Evolutionary conservation across 2,797 vertebrate genomes (phyloP).

Genomic region (Bradypodion ventrale): DNA sequence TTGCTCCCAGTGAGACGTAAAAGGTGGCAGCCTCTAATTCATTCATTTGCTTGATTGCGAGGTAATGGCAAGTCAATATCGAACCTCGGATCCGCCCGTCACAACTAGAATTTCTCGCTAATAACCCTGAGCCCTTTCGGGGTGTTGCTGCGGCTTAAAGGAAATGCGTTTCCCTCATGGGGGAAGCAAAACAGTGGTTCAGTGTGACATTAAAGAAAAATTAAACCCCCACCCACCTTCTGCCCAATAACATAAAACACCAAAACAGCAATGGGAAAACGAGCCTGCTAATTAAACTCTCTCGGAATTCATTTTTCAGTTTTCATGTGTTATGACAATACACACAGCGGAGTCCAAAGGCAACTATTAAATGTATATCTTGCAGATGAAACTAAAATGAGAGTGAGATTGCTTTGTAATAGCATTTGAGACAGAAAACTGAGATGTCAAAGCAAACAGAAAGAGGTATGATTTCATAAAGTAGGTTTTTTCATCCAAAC

Average conservation of each 20-base stretch:
- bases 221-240: conserved; percentile 17
- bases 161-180: conserved; percentile 26
- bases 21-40: background rate
- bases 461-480: conserved; percentile 11
- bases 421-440: background rate
- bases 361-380: conserved; percentile 33
- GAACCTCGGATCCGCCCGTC: conserved; percentile 16
- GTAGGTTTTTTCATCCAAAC: background rate
- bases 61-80: conserved; percentile 38
- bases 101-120: conserved; percentile 21
- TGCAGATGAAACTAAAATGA: conserved; percentile 43
- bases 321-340: conserved; percentile 40
- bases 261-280: conserved; percentile 49
- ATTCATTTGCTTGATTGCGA: background rate
- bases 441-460: background rate
- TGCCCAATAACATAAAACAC: conserved; percentile 29
- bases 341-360: conserved; percentile 31
- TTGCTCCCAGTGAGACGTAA: background rate
- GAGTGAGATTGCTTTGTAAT: background rate
- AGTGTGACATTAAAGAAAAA: conserved; percentile 22
- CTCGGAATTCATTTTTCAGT: conserved; percentile 49
- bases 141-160: conserved; percentile 9
- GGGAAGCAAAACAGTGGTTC: conserved; percentile 17
- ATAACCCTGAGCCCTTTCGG: conserved; percentile 41
- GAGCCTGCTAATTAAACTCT: conserved; percentile 66